Conservation (phyloP, 2,797 vertebrate genomes). For the Hoplostethus mediterraneus region DNA sequence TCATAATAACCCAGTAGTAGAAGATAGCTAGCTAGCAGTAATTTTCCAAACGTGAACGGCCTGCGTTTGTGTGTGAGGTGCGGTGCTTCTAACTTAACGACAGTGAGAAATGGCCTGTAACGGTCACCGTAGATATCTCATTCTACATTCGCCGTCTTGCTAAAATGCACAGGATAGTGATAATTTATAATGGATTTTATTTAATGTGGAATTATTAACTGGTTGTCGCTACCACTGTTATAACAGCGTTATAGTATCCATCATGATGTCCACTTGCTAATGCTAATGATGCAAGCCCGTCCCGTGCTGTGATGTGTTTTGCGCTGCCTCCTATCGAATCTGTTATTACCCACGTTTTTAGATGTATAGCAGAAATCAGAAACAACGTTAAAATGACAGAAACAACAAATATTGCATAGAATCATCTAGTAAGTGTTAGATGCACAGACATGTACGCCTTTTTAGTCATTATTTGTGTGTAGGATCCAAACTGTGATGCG, state of each 20-base stretch:
- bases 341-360: not conserved
- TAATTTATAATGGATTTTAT: not conserved
- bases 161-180: not conserved
- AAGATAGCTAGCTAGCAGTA: conserved; percentile 40
- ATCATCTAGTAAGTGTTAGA: not conserved
- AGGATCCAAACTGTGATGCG: conserved; percentile 1
- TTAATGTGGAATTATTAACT: not conserved
- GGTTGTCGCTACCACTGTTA: too few relatives aligned
- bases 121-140: not conserved
- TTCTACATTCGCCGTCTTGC: not conserved
- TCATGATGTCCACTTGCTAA: conserved; percentile 49
- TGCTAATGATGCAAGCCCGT: conserved; percentile 50
- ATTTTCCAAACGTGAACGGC: conserved; percentile 60
- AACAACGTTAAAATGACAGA: not conserved
- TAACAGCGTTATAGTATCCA: not conserved
- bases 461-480: not conserved
- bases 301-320: conserved; percentile 11
- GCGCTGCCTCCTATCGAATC: not conserved
- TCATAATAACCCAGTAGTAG: not conserved
- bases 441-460: not conserved
- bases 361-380: not conserved
- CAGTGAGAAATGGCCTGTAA: not conserved
- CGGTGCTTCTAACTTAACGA: conserved; percentile 9
- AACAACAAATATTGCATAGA: not conserved
- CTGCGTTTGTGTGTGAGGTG: conserved; percentile 21